These are phyloP conservation scores for Umimayanthus chanpuru DNA, from an alignment of 92 coral and sea anemone species.

Conservation along the genomic window DNA sequence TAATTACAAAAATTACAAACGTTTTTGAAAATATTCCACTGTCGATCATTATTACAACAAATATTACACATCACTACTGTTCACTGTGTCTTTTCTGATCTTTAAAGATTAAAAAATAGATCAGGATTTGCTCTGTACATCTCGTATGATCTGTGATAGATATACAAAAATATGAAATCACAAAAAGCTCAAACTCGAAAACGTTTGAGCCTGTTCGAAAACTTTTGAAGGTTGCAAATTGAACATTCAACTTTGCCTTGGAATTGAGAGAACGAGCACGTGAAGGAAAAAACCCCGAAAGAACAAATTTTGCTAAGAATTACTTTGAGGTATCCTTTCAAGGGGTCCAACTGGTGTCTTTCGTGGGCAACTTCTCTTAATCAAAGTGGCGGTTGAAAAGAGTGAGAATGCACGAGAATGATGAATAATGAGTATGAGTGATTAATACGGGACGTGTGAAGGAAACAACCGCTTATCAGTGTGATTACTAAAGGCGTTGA, in stretches of 20 bases:
- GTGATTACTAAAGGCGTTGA: not conserved
- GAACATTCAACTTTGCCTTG: not conserved
- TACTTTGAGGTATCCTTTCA: too few relatives aligned
- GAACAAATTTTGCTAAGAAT: not conserved
- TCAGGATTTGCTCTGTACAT: not conserved
- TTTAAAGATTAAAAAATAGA: not conserved
- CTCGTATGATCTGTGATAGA: too few relatives aligned
- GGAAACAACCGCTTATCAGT: not conserved
- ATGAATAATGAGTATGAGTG: not conserved
- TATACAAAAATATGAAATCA: not conserved
- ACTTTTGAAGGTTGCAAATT: not conserved
- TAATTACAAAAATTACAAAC: not conserved
- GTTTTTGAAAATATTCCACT: not conserved
- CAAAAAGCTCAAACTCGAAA: not conserved
- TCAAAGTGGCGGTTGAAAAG: not conserved
- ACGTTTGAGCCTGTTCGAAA: not conserved
- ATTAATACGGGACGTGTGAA: not conserved
- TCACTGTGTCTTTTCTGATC: not conserved
- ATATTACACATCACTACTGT: not conserved
- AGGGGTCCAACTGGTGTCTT: not conserved
- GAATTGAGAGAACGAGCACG: not conserved
- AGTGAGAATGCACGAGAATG: not conserved
- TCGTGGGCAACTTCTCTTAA: not conserved
- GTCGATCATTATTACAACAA: not conserved
- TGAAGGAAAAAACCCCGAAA: too few relatives aligned